Evolutionary conservation across 2,888 invertebrate species (phyloP), one percentile per base, ranked within the genome.

Genomic region (Ashinkailepas kermadecensis): DNA sequence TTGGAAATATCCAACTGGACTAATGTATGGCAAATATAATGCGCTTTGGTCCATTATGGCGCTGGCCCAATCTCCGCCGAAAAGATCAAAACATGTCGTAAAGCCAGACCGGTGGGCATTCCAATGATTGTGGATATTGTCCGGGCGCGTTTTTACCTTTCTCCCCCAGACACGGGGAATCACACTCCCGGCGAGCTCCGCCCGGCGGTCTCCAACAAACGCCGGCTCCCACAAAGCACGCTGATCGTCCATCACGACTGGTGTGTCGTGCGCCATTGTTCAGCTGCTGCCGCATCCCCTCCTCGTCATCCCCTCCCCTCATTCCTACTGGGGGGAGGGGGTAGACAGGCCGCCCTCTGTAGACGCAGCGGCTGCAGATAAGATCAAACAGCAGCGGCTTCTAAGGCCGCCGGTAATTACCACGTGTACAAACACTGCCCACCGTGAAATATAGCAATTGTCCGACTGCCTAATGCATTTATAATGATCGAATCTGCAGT

Each of bases 341-440:
- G 25, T 23, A 13, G 23, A 1, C 11, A 6, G 25, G 67, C 67
- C 23, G 1, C 23, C 23, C 25, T 25, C 21, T 9, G 12, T 1
- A 25, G 8, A 21, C 67, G 9, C 9, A 23, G 67, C 67, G 23
- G 21, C 67, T 3, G 67, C 12, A 23, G 67, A 67, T 23, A 10
- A 10, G 25, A 23, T 25, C 10, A 25, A 6, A 23, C 10, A 23
- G 10, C 67, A 25, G 23, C 67, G 67, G 10, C 23, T 25, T 25
- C 25, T 12, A 67, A 67, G 25, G 23, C 23, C 23, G 39, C 25
- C 25, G 10, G 67, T 67, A 67, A 67, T 67, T 67, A 67, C 11
- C 67, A 25, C 39, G 67, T 67, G 67, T 67, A 67, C 67, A 67
- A 67, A 67, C 67, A 67, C n/a, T 67, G 67, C 67, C n/a, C 67